A percentile compares a stretch with the other conserved stretches of the same genome.
These are phyloP conservation scores for Esox niger DNA, from an alignment of 2,113 vertebrate species.

Conservation along the genomic window DNA sequence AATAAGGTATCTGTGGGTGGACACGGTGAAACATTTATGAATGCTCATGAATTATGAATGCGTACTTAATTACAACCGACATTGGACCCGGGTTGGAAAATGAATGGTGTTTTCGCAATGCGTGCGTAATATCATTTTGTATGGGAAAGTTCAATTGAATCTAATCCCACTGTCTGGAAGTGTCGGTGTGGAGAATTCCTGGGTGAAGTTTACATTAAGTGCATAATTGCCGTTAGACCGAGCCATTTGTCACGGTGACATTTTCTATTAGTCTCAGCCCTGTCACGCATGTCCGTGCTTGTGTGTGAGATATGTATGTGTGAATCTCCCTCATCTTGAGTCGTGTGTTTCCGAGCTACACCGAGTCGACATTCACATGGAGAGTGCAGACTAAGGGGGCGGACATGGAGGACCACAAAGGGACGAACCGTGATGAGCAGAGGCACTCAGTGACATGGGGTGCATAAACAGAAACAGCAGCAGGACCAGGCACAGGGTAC, in stretches of 20 bases:
- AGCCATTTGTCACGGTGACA: constrained; percentile 56
- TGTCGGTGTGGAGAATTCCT: constrained; percentile 46
- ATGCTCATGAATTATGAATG: constrained; percentile 72
- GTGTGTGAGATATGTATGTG: constrained; percentile 7
- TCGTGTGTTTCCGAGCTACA: not conserved
- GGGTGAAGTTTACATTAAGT: constrained; percentile 51
- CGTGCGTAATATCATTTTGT: constrained; percentile 58
- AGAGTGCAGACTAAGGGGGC: too few species aligned
- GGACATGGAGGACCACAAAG: too few species aligned
- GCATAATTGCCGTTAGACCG: constrained; percentile 50
- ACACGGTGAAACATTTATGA: constrained; percentile 63
- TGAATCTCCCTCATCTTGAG: not conserved
- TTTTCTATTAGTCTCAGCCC: constrained; percentile 28
- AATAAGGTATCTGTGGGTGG: constrained; percentile 59
- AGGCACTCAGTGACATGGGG: too few species aligned
- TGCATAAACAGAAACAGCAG: too few species aligned
- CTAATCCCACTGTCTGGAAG: constrained; percentile 55
- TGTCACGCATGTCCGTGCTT: not conserved
- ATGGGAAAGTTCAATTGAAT: constrained; percentile 64
- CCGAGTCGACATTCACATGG: not conserved
- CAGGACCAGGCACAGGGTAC: too few species aligned
- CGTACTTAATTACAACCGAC: constrained; percentile 66
- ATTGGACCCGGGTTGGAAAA: constrained; percentile 51
- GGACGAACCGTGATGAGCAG: too few species aligned
- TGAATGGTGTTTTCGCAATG: constrained; percentile 68